Base-by-base conservation (phyloP, 2,888 invertebrate species). In the Escarpia spicata region DNA sequence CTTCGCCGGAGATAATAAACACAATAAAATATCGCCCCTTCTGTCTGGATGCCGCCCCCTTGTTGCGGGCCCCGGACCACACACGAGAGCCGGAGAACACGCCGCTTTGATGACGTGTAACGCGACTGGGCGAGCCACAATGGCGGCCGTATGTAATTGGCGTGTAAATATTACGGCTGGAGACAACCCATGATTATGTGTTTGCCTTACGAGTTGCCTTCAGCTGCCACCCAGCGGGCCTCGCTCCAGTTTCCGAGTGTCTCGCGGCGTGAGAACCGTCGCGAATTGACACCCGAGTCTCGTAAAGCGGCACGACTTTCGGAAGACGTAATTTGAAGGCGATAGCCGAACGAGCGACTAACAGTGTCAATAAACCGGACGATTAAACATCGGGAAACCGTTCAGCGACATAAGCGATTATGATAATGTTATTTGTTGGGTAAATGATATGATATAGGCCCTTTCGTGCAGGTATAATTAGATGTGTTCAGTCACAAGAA, bases 301-400 rank as follows among this genome's bases (percentile, higher is more conserved):
- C 75, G 19, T 26, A 75, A 60, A 75, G 26, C 75, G 26, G 75
- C 19, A 26, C 75, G 75, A 52, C 52, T 75, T 75, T 26, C 26
- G 75, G 26, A 75, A 75, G 75, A 26, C 75, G 75, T 75, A 75
- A 75, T 75, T 75, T 75, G 75, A 75, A 75, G 75, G 75, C 75
- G 52, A 52, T 52, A 52, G 10, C 52, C 9, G 52, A 52, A 75
- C 75, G 75, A 75, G 6, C 75, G 19, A 6, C 19, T 75, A 75
- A 75, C 75, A 75, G 75, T 75, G 26, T 26, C 26, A 75, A 75
- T 75, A n/a, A 19, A n/a, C 75, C 75, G 6, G 75, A 26, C 75
- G 75, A 75, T 75, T 26, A 75, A 75, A 75, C 75, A 19, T 19
- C 26, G 75, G 19, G 26, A 6, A 75, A 75, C 75, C 75, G 75